Evolutionary conservation across 1,140 invertebrate genomes (phyloP).

Genomic region (Drosophila erecta): DNA sequence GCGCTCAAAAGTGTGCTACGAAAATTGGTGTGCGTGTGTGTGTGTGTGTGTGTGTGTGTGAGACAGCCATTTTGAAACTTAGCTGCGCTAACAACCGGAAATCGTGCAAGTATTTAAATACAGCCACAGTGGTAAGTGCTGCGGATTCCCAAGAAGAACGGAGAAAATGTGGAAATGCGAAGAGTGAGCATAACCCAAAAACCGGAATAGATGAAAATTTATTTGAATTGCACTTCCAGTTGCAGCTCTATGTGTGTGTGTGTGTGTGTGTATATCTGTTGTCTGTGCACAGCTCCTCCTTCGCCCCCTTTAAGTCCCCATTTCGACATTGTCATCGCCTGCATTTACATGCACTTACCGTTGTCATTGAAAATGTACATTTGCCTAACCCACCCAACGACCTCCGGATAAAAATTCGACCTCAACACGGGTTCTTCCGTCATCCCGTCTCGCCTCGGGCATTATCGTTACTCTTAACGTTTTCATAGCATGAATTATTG

Average conservation of each 20-base stretch:
- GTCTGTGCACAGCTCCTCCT: neutral
- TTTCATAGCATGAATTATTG: constrained; percentile 79
- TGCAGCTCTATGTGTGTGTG: constrained; percentile 7
- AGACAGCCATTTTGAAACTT: constrained; percentile 76
- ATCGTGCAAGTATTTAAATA: constrained; percentile 81
- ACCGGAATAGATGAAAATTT: constrained; percentile 78
- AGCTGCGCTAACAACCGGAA: constrained; percentile 77
- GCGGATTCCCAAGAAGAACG: constrained; percentile 18
- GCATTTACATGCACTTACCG: constrained; percentile 81
- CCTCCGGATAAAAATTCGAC: constrained; percentile 38
- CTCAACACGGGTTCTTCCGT: constrained; percentile 26
- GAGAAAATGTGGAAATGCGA: constrained; percentile 10
- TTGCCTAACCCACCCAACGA: constrained; percentile 35
- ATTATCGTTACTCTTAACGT: constrained; percentile 69
- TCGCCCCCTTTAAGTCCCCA: neutral
- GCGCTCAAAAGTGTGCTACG: constrained; percentile 62
- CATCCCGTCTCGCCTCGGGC: constrained; percentile 12
- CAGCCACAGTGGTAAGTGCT: constrained; percentile 67
- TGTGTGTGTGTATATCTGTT: constrained; percentile 3
- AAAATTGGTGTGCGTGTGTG: constrained; percentile 17
- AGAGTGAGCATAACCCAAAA: constrained; percentile 58
- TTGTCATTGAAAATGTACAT: constrained; percentile 79
- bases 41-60: constrained; percentile 20
- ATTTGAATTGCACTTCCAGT: constrained; percentile 58
- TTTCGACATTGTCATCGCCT: constrained; percentile 43